Base-by-base conservation (phyloP, 2,888 invertebrate genomes). In the Acrobasis consociella region DNA sequence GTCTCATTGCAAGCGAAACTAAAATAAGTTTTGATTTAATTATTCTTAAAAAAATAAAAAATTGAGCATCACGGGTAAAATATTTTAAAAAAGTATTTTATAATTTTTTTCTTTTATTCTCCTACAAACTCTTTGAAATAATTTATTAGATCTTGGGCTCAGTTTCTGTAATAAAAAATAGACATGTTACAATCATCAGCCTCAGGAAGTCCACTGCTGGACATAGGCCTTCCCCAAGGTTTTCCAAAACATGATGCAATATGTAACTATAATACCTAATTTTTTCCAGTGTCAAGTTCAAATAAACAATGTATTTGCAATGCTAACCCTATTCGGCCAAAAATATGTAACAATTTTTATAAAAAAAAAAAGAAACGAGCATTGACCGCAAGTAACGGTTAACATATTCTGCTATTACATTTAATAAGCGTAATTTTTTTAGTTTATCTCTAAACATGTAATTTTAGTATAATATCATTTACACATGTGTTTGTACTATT, bases 341-440 rank as follows among this genome's bases (percentile, higher is more conserved):
- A 52, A 11, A 31, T 13, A 17, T 31, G 52, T 11, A 31, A 31
- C 31, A 7, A 22, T 11, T 22, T 51, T 10, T 17, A 11, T 0
- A 16, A 50, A 16, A 16, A 50, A 50, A 51, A 16, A 52, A 17
- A 17, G 13, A 15, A 16, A 56, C 38, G 31, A 15, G 9, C 49
- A 49, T 22, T 58, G 49, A 49, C 58, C 49, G 49, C 49, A 49
- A 15, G 10, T 58, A 58, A 58, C 58, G 58, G 58, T 56, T 10
- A 17, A 56, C 37, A 42, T 51, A 16, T 39, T 39, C 38, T 55
- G 16, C 22, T 22, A 22, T 22, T 55, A 10, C 10, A 16, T 55
- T 55, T 55, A 38, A 17, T 39, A 55, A 9, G 15, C 16, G 16
- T 10, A 55, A 39, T 55, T 16, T 38, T 3, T 16, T 22, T 22